A percentile compares a stretch with the other conserved stretches of the same genome.
Conservation (phyloP, 30 jellyfish, hydroid and myxozoan genomes). For the Aurelia aurita region DNA sequence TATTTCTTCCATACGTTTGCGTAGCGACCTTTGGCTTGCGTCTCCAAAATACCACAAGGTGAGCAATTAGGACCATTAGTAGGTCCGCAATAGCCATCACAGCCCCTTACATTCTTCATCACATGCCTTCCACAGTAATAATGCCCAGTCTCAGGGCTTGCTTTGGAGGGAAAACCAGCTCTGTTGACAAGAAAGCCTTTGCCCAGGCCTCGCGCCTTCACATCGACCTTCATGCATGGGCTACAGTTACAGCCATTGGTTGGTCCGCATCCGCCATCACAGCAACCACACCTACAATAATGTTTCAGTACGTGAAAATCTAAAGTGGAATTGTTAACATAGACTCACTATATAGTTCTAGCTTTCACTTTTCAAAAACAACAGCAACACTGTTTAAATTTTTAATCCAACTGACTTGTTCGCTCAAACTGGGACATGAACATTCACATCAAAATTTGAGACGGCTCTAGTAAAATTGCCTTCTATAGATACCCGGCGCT, state of each 20-base stretch:
- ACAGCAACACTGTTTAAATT: no score
- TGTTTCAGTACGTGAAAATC: no score
- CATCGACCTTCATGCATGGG: slow-evolving; percentile 58
- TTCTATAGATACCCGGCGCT: no score
- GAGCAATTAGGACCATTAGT: slow-evolving; percentile 65
- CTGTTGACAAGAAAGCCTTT: slow-evolving; percentile 43
- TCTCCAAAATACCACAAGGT: slow-evolving; percentile 37
- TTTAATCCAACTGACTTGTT: no score
- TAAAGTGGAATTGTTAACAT: no score
- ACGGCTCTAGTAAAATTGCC: no score
- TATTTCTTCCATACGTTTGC: not conserved
- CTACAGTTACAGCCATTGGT: slow-evolving; percentile 75
- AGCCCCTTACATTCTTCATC: slow-evolving; percentile 6
- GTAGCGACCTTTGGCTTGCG: slow-evolving; percentile 3
- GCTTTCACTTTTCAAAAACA: no score
- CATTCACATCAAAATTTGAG: no score
- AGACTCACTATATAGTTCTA: no score
- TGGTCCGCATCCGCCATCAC: slow-evolving; percentile 76
- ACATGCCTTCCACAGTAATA: slow-evolving; percentile 61
- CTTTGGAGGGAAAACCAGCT: slow-evolving; percentile 27
- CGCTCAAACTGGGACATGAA: no score
- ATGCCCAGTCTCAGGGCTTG: slow-evolving; percentile 26
- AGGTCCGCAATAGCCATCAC: slow-evolving; percentile 76
- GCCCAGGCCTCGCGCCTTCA: slow-evolving; percentile 35
- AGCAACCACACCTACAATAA: slow-evolving; percentile 21